Percentiles rank a stretch among this genome's conserved stretches.
Evolutionary conservation across 2,888 invertebrate species (phyloP).

Genomic region (Diarsia dahlii): DNA sequence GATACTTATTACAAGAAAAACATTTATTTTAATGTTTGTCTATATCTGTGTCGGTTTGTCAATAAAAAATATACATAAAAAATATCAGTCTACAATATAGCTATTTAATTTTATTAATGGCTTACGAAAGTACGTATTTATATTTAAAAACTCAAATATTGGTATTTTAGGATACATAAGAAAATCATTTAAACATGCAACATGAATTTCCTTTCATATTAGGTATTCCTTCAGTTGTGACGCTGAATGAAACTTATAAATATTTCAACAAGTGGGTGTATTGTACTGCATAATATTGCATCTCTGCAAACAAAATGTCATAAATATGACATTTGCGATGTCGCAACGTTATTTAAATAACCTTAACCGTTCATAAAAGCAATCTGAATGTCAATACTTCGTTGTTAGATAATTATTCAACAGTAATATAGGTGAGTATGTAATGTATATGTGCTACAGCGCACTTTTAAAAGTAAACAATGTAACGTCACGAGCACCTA

Average conservation of each 20-base stretch:
- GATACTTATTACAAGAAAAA: no score
- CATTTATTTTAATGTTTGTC: no score
- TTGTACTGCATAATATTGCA: neutral
- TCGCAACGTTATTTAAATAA: slow-evolving; percentile 27
- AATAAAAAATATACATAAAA: neutral
- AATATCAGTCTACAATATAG: no score
- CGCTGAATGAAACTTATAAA: slow-evolving; percentile 4
- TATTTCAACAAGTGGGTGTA: slow-evolving; percentile 11
- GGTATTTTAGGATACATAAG: neutral
- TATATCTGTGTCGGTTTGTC: no score
- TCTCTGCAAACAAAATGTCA: slow-evolving; percentile 13
- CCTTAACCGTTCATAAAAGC: slow-evolving; percentile 20
- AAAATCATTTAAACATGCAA: neutral
- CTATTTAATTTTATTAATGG: no score
- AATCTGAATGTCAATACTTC: slow-evolving; percentile 38
- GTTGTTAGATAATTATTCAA: slow-evolving; percentile 37
- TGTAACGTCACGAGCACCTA: neutral
- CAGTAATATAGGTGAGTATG: slow-evolving; percentile 8
- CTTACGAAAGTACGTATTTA: no score
- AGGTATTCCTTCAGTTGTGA: slow-evolving; percentile 1
- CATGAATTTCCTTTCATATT: neutral
- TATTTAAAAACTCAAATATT: neutral
- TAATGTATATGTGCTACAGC: neutral
- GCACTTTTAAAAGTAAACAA: slow-evolving; percentile 38
- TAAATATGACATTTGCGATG: slow-evolving; percentile 14